A percentile compares a stretch with the other conserved stretches of the same genome.
phyloP scores from a whole-genome alignment of 2,113 vertebrate species.

The Alligator sinensis region DNA sequence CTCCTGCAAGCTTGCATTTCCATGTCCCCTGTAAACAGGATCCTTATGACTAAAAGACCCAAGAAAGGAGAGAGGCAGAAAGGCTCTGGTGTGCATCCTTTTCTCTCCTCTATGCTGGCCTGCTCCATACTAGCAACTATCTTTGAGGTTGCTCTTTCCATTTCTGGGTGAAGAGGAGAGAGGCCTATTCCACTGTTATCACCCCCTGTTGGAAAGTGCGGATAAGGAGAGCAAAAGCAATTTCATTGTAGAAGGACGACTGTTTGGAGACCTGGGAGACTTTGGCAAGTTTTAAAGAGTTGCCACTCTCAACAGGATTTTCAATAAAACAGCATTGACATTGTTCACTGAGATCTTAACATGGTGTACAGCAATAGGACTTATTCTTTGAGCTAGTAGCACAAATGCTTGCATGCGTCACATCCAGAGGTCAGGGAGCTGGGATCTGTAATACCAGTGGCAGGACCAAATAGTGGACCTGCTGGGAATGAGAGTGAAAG shows the following conservation, averaged over 20 bases:
- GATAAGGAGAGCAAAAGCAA: conserved; percentile 2
- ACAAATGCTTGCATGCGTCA: neutral
- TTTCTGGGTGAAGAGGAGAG: conserved; percentile 58
- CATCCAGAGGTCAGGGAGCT: neutral
- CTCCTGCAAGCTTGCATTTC: no score
- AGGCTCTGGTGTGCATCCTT: no score
- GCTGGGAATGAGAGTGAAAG: neutral
- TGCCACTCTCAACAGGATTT: no score
- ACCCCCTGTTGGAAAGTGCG: conserved; percentile 41
- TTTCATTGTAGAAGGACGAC: conserved; percentile 14
- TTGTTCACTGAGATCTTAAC: neutral
- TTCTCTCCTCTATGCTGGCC: conserved; percentile 33
- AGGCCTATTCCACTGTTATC: conserved; percentile 46
- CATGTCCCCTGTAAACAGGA: no score
- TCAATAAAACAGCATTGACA: no score
- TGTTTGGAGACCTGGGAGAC: no score
- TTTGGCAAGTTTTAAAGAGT: no score
- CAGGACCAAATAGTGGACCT: neutral
- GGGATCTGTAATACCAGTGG: neutral
- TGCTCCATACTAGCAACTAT: conserved; percentile 36
- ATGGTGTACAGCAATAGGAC: neutral
- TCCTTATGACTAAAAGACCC: no score
- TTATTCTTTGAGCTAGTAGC: neutral
- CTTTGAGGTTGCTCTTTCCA: neutral
- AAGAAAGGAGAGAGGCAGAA: no score